Evolutionary conservation across 2,888 invertebrate genomes (phyloP), one percentile per base, ranked within the genome.

Genomic region (Octonoba sinensis): DNA sequence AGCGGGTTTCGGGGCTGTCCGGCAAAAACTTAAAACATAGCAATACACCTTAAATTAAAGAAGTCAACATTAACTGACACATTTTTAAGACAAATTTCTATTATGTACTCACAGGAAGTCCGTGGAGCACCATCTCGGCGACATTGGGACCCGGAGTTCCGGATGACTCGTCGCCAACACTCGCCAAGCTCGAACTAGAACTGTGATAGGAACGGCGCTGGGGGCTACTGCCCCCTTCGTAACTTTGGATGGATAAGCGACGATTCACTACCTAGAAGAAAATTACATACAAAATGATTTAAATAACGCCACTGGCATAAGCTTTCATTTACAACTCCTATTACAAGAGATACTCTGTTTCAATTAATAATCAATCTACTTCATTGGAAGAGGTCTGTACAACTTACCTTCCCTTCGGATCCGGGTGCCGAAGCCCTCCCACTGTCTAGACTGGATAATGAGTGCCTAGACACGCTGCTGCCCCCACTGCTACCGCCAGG

Each of bases 361-460:
- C 47, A 12, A 11, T 47, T 15, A 11, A 11, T 15, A 11, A 15
- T 15, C 47, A 11, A 11, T 15, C 47, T 15, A 11, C 47, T 15
- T 47, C 15, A 15, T 11, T 47, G 47, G 47, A 11, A 12, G 15
- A 47, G 47, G 15, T 12, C 11, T 47, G 47, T 15, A 47, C 47
- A 47, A 47, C 36, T 75, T 49, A 66, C 67, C 73, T 79, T 84
- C 84, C 85, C 84, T 72, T 86, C 74, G 54, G 82, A 75, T 47
- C 82, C 82, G 2, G 82, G 76, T 93, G 84, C 93, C 16, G 96
- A 96, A 46, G 96, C 96, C 84, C 96, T 91, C n/a, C 96, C 96
- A 86, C 95, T 95, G 90, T 96, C 96, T 87, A 96, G 90, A 74
- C 87, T 87, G 22, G 96, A 95, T 0, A 95, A 95, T 84, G 95